Base-by-base conservation (phyloP, 1,140 invertebrate genomes). In the Musca vetustissima region DNA sequence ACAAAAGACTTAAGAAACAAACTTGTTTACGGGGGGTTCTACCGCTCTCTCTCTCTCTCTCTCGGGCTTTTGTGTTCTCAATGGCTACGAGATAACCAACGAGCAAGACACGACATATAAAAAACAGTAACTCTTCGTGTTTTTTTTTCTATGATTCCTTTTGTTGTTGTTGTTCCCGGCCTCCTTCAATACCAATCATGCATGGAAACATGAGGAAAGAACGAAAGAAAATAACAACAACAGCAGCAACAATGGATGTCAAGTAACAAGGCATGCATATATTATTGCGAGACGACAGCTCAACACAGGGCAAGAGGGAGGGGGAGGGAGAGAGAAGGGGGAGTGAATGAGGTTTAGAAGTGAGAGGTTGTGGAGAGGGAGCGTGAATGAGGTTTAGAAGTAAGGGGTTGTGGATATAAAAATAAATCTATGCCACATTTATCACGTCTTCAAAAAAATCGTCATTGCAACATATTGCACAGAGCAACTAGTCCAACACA, bases 361-460 rank as follows among this genome's bases (percentile, higher is more conserved):
- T 66, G 68, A 64, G 69, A 53, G 43, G n/a, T n/a, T n/a, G n/a
- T n/a, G n/a, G n/a, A n/a, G n/a, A 49, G 64, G 25, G 36, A 28
- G 13, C 3, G 53, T 61, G 36, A 28, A 32, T 69, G 64, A 68
- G 67, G 8, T 69, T 64, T 61, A 57, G 19, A 68, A 52, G 25
- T 66, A 66, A 64, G 69, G 49, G 43, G n/a, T n/a, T n/a, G n/a
- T n/a, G n/a, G n/a, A n/a, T n/a, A n/a, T n/a, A 43, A 66, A 71
- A 75, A 68, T 75, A 75, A 75, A 75, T 65, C 76, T 76, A 69
- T 76, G 73, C 69, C 28, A 22, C 47, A 21, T 68, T 57, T 21
- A 55, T 32, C 15, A 28, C 25, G 48, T 47, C 43, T 53, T 64
- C 25, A 49, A 19, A 19, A 28, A n/a, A n/a, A n/a, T n/a, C n/a